Conservation (phyloP, 2,113 vertebrate species). For the Eidolon helvum region DNA sequence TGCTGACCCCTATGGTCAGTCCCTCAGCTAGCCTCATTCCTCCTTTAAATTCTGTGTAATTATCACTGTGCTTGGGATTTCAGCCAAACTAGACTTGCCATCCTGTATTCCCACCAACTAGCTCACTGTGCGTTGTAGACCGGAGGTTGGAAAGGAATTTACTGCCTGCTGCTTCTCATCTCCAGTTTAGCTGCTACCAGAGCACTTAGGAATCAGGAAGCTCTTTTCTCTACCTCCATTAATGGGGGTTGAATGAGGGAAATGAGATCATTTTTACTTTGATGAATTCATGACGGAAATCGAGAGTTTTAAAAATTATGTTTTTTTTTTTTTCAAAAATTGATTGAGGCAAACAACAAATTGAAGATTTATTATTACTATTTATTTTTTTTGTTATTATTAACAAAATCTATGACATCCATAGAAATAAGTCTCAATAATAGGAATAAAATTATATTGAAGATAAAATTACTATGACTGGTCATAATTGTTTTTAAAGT, state of each 20-base stretch:
- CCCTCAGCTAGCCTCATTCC: neutral
- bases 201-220: neutral
- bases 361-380: neutral
- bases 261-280: neutral
- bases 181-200: neutral
- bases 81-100: neutral
- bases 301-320: neutral
- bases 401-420: neutral
- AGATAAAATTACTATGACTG: neutral
- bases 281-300: neutral
- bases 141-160: neutral
- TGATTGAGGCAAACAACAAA: neutral
- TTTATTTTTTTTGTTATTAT: neutral
- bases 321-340: neutral
- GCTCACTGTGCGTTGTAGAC: neutral
- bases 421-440: neutral
- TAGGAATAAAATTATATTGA: neutral
- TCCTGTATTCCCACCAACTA: neutral
- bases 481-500: neutral
- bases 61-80: neutral
- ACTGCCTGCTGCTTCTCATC: neutral
- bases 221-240: neutral
- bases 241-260: too few relatives aligned
- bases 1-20: neutral
- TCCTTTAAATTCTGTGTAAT: neutral